Evolutionary conservation across 1,140 invertebrate genomes (phyloP).

Genomic region (Platorchestia sp.): DNA sequence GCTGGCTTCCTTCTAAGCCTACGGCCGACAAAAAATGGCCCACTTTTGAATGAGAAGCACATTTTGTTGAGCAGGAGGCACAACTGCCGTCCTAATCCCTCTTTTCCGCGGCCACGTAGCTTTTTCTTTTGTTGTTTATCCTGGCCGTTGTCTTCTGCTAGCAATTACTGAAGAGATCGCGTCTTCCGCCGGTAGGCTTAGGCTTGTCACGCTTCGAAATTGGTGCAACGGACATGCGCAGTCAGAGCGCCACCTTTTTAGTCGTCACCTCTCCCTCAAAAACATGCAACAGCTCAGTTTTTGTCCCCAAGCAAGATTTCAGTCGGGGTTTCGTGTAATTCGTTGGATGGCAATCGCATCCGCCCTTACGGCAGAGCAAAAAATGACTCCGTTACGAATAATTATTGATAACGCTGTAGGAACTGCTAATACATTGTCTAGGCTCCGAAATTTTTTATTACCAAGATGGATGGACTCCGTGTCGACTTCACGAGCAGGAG

Average conservation of each 20-base stretch:
- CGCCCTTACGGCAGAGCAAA: not conserved
- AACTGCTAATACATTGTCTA: constrained; percentile 26
- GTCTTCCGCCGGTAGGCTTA: constrained; percentile 55
- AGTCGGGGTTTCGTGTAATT: constrained; percentile 1
- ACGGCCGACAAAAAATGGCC: constrained; percentile 39
- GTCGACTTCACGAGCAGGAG: not conserved
- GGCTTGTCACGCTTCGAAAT: constrained; percentile 46
- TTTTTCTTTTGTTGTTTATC: constrained; percentile 56
- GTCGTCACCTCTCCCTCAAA: constrained; percentile 15
- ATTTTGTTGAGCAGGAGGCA: constrained; percentile 51
- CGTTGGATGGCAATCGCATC: constrained; percentile 32
- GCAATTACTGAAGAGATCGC: constrained; percentile 48
- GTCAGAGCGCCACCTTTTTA: constrained; percentile 39
- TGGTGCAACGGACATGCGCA: constrained; percentile 50
- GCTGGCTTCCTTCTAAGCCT: constrained; percentile 51
- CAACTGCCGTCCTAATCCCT: constrained; percentile 50
- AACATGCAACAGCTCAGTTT: constrained; percentile 31
- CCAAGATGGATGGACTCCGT: constrained; percentile 11
- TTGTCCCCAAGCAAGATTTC: constrained; percentile 23
- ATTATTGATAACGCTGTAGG: constrained; percentile 10
- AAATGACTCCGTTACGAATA: constrained; percentile 37
- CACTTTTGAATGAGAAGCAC: constrained; percentile 55
- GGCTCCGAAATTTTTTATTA: constrained; percentile 32
- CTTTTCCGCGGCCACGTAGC: constrained; percentile 40
- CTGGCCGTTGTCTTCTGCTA: constrained; percentile 50